These are phyloP conservation scores for Pseudomyrmex concolor DNA, from an alignment of 1,140 invertebrate genomes.

Conservation along the genomic window DNA sequence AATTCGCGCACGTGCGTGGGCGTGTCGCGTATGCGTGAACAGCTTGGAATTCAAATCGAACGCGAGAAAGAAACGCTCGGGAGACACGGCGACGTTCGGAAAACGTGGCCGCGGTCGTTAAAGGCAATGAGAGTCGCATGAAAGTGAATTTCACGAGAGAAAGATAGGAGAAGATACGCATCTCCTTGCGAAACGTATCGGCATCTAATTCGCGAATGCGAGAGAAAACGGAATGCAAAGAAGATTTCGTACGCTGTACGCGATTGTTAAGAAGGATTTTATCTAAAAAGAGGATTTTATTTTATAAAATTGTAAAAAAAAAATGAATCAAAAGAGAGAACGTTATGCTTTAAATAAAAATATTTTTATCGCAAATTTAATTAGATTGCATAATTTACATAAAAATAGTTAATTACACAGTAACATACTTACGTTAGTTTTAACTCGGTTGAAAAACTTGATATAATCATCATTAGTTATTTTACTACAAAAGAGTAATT, in stretches of 20 bases:
- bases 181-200: background rate
- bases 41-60: constrained; percentile 68
- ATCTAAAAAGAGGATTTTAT: no score
- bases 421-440: no score
- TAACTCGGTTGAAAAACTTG: no score
- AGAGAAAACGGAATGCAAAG: background rate
- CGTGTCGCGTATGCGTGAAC: constrained; percentile 68
- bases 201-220: background rate
- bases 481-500: no score
- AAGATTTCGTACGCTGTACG: no score
- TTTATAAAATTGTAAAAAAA: background rate
- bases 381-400: background rate
- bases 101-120: constrained; percentile 23
- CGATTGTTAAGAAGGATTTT: no score
- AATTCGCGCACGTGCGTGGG: constrained; percentile 71
- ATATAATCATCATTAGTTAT: no score
- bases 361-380: constrained; percentile 39
- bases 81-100: constrained; percentile 13
- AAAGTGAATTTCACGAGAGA: constrained; percentile 39
- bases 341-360: constrained; percentile 58
- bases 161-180: background rate
- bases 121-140: constrained; percentile 31
- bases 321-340: background rate
- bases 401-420: no score
- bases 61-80: constrained; percentile 43